These are phyloP conservation scores for Scaptomyza cyrtandrae DNA, from an alignment of 2,888 invertebrate species.

Conservation along the genomic window DNA sequence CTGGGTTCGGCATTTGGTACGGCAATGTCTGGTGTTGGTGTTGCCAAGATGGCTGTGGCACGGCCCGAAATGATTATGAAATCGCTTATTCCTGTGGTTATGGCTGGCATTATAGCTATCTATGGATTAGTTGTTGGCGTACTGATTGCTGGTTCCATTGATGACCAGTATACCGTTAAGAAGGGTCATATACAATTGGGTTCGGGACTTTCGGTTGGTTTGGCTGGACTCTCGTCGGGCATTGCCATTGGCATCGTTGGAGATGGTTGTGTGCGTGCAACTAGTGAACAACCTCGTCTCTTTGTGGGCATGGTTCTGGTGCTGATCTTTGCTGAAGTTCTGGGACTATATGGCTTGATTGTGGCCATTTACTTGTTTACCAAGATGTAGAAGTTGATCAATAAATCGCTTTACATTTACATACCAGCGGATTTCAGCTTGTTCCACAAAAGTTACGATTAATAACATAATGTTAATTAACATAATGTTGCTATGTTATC, in stretches of 20 bases:
- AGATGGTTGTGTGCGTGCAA: conserved; percentile 99
- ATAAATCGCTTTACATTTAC: background rate
- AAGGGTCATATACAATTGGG: conserved; percentile 98
- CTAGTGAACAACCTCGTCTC: conserved; percentile 99
- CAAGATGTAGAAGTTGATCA: conserved; percentile 85
- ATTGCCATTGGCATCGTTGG: conserved; percentile 99
- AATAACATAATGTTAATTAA: too few relatives aligned
- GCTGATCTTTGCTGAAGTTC: conserved; percentile 99
- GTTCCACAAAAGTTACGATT: too few relatives aligned
- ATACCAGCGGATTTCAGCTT: too few relatives aligned
- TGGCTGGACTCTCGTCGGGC: conserved; percentile 98
- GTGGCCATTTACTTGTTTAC: conserved; percentile 99
- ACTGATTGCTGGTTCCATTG: conserved; percentile 95
- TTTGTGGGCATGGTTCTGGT: conserved; percentile 99
- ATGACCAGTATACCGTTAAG: conserved; percentile 88
- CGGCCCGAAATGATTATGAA: conserved; percentile 99
- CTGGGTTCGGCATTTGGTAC: conserved; percentile 99
- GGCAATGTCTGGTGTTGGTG: conserved; percentile 99
- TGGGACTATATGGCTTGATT: conserved; percentile 99
- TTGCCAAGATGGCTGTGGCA: conserved; percentile 99
- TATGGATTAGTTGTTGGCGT: conserved; percentile 99
- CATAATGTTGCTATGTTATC: too few relatives aligned
- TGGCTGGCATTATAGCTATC: conserved; percentile 99
- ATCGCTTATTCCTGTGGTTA: conserved; percentile 99
- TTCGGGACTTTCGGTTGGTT: conserved; percentile 97